Evolutionary conservation across 2,888 invertebrate species (phyloP), one percentile per base, ranked within the genome.

Genomic region (Linnaemya tessellans): DNA sequence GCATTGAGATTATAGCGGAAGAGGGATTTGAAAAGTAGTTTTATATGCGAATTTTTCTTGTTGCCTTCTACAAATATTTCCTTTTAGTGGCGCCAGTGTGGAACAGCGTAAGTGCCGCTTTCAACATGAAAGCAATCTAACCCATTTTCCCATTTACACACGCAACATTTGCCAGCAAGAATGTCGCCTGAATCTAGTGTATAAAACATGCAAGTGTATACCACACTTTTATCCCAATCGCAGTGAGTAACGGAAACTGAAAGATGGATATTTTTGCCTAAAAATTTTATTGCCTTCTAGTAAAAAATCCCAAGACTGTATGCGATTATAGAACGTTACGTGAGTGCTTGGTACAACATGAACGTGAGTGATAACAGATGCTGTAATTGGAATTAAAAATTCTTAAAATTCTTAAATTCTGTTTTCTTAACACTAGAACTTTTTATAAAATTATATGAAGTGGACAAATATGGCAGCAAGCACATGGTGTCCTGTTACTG

Each of bases 191-290:
- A 90, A 92, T 77, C 85, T 92, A 77, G 92, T 92, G 0, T 90
- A 89, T 38, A 87, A 88, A 43, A 85, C 89, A 13, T 93, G 93
- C 74, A 89, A 90, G 84, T 93, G 93, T 54, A 92, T 93, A 86
- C 93, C 93, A 3, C 93, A 93, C 84, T 93, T 93, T 83, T 93
- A 93, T 88, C 92, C 92, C 1, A 93, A 92, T 86, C 88, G 88
- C 67, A 88, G 92, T 91, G 86, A 88, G 88, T 86, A 67, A 7
- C 3, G 0, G 46, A 11, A 15, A 22, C 0, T 15, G 22, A 41
- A 43, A 15, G n/a, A 60, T 1, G 2, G 1, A 51, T 51, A 20
- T 18, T 18, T 49, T n/a, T n/a, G 3, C 46, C 1, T n/a, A 46
- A 49, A 49, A 49, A 46, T 5, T 18, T 20, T 1, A 51, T 4